These are phyloP conservation scores for Cryptocheilus praepositus DNA, from an alignment of 2,888 invertebrate species.

Conservation along the genomic window DNA sequence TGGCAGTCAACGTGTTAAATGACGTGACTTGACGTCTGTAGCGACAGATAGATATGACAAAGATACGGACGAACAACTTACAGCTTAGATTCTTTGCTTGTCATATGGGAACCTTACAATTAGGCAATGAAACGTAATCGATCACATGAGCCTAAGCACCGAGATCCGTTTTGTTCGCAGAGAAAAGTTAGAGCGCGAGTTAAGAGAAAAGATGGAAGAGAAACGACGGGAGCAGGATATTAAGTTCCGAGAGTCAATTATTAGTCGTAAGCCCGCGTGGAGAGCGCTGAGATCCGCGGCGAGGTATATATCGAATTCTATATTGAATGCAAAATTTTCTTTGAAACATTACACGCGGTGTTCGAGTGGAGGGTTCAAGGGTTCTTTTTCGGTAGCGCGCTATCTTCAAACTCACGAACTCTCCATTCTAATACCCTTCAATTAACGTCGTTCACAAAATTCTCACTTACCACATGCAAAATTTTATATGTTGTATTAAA, in stretches of 20 bases:
- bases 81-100: background rate
- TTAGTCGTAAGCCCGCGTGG: conserved; percentile 83
- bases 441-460: no score
- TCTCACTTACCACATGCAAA: background rate
- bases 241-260: conserved; percentile 78
- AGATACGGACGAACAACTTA: no score
- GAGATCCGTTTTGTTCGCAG: background rate
- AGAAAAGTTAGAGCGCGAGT: conserved; percentile 77
- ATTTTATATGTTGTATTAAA: no score
- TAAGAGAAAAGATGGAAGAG: conserved; percentile 78
- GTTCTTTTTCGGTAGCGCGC: background rate
- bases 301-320: conserved; percentile 55
- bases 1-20: no score
- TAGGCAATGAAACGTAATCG: no score
- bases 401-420: conserved; percentile 1
- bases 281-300: conserved; percentile 77
- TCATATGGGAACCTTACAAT: background rate
- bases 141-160: no score
- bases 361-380: background rate
- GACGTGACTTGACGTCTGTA: no score
- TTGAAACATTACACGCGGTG: conserved; percentile 12
- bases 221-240: conserved; percentile 78
- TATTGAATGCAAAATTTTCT: background rate
- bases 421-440: background rate
- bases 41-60: no score